Evolutionary conservation across 2,113 vertebrate genomes (phyloP), one percentile per base, ranked within the genome.

Genomic region (Pteropus alecto): DNA sequence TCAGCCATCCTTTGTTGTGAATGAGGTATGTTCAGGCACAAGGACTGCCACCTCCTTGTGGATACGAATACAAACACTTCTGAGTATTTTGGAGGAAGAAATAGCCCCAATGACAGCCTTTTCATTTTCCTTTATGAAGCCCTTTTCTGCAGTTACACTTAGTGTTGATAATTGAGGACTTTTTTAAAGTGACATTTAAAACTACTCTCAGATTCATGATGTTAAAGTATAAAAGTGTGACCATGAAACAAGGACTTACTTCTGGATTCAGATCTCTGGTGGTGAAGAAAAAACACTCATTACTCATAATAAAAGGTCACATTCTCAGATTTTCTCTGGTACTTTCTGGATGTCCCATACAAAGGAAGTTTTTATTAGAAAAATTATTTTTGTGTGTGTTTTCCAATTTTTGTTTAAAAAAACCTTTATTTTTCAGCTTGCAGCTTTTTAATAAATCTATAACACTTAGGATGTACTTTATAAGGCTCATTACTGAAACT

Each of bases 261-360:
- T 97, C 74, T 89, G 56, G 78, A 89, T 95, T 96, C 60, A 95
- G 65, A 92, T 63, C 38, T 87, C 87, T 97, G 65, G 15, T 90
- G 61, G 35, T 87, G 67, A 68, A 89, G 67, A 38, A 87, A 92
- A 84, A 81, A 63, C 61, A 92, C 51, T 65, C 35, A 58, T 77
- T 93, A 63, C 19, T 95, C 63, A 61, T 67, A 81, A 22, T 76
- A 73, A 95, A 74, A 91, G 28, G 51, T 70, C 63, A 83, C 26
- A 51, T 58, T 96, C 46, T 96, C 46, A 68, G 11, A 46, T 93
- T 67, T 48, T 95, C 38, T 84, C 48, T 67, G 30, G 28, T 87
- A 81, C 13, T 96, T 94, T 94, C 41, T 94, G 24, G 60, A 87
- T 77, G 60, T 87, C 38, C 76, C 76, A 13, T 61, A 61, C 35